Conservation (phyloP, 2,113 vertebrate genomes). For the Ochotona curzoniae region DNA sequence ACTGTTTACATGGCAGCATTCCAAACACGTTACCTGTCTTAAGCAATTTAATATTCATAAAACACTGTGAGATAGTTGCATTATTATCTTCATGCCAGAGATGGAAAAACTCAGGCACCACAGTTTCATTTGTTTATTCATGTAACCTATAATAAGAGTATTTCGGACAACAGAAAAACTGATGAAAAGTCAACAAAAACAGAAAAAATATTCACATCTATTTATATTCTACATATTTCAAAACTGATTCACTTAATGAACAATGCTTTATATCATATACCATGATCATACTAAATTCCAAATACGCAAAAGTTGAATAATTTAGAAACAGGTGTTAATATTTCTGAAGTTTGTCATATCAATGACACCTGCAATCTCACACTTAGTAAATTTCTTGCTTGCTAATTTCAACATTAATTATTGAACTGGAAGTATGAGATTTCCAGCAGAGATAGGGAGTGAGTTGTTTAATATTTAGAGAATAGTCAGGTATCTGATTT, state of each 20-base stretch:
- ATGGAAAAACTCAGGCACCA: neutral
- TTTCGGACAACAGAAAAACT: neutral
- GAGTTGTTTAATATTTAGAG: constrained; percentile 20
- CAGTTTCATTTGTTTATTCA: neutral
- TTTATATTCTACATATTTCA: constrained; percentile 2
- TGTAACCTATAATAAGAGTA: neutral
- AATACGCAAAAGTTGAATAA: neutral
- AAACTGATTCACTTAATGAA: neutral
- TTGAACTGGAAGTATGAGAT: neutral
- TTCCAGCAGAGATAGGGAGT: neutral
- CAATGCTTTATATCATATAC: neutral
- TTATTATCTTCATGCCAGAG: neutral
- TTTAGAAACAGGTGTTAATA: neutral
- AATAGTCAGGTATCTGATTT: neutral
- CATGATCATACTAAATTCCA: neutral
- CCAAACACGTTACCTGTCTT: neutral
- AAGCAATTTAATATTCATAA: neutral
- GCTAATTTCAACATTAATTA: neutral
- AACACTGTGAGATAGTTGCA: neutral
- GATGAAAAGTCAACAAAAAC: neutral
- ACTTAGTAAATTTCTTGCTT: constrained; percentile 27
- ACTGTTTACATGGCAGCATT: neutral
- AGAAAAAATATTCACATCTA: neutral
- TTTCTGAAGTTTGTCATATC: neutral
- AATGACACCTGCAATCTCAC: neutral